Evolutionary conservation across 1,140 invertebrate genomes (phyloP), one percentile per base, ranked within the genome.

Genomic region (Procambarus virginalis): DNA sequence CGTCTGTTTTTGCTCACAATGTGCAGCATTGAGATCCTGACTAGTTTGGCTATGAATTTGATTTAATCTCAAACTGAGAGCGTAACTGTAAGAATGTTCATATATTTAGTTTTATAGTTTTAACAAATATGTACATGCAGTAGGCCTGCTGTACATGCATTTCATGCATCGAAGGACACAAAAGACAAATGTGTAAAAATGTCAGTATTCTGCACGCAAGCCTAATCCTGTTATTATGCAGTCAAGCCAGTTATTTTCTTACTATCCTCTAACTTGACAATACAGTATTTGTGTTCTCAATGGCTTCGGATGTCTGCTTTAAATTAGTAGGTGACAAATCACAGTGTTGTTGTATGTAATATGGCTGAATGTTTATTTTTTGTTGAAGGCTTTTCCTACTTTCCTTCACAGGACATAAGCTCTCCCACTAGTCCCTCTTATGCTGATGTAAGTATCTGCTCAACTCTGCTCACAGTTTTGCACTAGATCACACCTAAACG

Each of bases 351-450:
- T 73, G 68, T 34, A 20, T 34, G 68, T 73, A 73, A 73, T 34
- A 48, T 84, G 82, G 48, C 70, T 84, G 76, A 14, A 68, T 84
- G 60, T 84, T 45, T 89, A 8, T 84, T 84, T 73, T 84, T 83
- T 89, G 81, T 84, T 89, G 81, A 84, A 89, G n/a, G 80, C 81
- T 77, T 73, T 89, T 89, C 81, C 87, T 60, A 84, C 84, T 91
- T 89, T 75, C 64, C 85, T 91, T 86, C 84, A 84, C 91, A 92
- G 91, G 91, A 92, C 78, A 91, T 92, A 86, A 92, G 86, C 83
- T 92, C 92, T 70, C 92, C 92, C 70, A 92, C 91, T 85, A 92
- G 92, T 86, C 92, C 92, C 70, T 86, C 92, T 81, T 92, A 92
- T 58, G 87, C 79, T 68, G 92, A 90, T 78, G 92, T 92, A 89